A percentile compares a stretch with the other conserved stretches of the same genome.
These are phyloP conservation scores for Megaustenia siamemsis DNA, from an alignment of 2,888 invertebrate species.

Conservation along the genomic window DNA sequence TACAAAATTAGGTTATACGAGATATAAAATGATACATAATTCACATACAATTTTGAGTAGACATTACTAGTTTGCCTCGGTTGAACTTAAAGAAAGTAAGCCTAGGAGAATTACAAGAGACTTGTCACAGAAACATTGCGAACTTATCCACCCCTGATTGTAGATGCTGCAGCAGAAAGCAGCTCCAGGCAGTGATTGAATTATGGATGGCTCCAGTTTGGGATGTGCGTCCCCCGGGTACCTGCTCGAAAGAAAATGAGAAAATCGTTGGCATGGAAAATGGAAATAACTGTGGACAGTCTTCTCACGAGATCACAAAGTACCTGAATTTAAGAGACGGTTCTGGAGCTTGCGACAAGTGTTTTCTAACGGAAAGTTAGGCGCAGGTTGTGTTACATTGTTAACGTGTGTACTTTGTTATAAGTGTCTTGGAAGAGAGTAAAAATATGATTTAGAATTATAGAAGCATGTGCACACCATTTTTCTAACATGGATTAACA, in stretches of 20 bases:
- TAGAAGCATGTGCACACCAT: too few relatives aligned
- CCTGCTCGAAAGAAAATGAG: conserved; percentile 18
- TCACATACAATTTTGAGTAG: too few relatives aligned
- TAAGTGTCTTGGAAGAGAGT: too few relatives aligned
- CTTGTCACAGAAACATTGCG: neutral
- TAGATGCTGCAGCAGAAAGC: conserved; percentile 25
- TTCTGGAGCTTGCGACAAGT: too few relatives aligned
- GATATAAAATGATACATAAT: too few relatives aligned
- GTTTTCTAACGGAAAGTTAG: neutral
- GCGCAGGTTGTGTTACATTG: too few relatives aligned
- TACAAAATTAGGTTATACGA: too few relatives aligned
- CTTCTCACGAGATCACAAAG: conserved; percentile 5
- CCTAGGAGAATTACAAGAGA: neutral
- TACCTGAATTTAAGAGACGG: conserved; percentile 13
- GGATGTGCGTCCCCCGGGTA: conserved; percentile 36
- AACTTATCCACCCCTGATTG: neutral
- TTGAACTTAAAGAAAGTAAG: too few relatives aligned
- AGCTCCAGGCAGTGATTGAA: conserved; percentile 52
- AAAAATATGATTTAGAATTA: too few relatives aligned
- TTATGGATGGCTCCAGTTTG: conserved; percentile 45
- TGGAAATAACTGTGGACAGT: neutral
- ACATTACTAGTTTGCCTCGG: too few relatives aligned
- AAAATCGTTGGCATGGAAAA: conserved; percentile 36
- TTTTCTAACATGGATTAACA: neutral
- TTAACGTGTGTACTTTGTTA: too few relatives aligned